Evolutionary conservation across 64 coral and sea anemone genomes (phyloP).

Genomic region (Exaiptasia diaphana): DNA sequence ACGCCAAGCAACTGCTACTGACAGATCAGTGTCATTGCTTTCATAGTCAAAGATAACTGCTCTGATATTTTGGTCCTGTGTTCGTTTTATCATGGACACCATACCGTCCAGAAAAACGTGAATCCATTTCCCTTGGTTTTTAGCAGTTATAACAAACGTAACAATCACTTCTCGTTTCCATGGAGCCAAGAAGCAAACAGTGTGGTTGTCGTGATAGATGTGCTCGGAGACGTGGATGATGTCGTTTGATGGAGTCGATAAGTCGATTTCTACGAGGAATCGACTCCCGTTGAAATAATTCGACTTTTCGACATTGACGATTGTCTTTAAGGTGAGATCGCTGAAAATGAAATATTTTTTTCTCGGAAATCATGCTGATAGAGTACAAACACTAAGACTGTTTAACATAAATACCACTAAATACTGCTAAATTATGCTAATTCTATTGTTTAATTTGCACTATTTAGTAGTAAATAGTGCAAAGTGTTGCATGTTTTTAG

Average conservation of each 20-base stretch:
- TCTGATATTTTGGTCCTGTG: slow-evolving; percentile 53
- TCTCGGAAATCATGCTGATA: neutral
- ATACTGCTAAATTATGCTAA: neutral
- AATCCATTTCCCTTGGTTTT: slow-evolving; percentile 80
- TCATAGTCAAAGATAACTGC: slow-evolving; percentile 81
- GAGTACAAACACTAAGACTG: neutral
- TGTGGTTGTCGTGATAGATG: neutral
- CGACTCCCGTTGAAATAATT: slow-evolving; percentile 6
- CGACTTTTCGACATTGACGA: slow-evolving; percentile 48
- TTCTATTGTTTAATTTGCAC: neutral
- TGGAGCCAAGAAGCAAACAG: neutral
- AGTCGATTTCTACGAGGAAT: slow-evolving; percentile 38
- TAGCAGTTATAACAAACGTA: slow-evolving; percentile 74
- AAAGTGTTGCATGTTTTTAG: neutral
- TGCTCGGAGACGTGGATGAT: slow-evolving; percentile 45
- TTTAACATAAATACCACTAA: neutral
- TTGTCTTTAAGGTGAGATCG: neutral
- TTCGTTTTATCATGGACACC: slow-evolving; percentile 20
- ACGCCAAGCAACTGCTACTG: neutral
- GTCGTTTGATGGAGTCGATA: slow-evolving; percentile 3
- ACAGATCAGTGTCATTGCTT: slow-evolving; percentile 64
- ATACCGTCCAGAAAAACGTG: slow-evolving; percentile 78
- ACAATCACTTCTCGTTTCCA: slow-evolving; percentile 64
- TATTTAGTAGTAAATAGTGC: neutral
- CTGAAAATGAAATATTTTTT: neutral